Evolutionary conservation across 2,113 vertebrate species (phyloP).

Genomic region (Aphelocoma coerulescens): DNA sequence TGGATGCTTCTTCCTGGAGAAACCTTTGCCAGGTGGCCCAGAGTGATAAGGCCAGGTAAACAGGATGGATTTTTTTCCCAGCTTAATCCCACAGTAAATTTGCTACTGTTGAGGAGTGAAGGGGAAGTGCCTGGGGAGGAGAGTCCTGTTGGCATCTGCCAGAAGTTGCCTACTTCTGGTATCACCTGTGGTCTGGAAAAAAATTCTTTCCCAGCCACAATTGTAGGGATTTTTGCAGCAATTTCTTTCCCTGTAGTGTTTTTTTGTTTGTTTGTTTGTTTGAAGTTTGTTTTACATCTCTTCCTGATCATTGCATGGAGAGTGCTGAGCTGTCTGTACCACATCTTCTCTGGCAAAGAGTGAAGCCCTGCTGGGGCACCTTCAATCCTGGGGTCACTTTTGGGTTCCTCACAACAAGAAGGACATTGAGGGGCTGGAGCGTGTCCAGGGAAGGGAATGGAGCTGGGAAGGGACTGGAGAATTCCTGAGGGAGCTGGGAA

Average conservation of each 20-base stretch:
- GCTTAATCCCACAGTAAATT: background rate
- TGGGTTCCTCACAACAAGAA: background rate
- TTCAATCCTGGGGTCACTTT: background rate
- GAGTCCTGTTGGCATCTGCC: background rate
- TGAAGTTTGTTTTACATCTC: background rate
- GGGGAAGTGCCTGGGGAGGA: background rate
- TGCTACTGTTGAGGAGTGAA: background rate
- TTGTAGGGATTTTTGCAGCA: background rate
- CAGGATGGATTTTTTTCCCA: background rate
- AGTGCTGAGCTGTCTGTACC: background rate
- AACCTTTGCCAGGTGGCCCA: background rate
- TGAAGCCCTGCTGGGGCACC: background rate
- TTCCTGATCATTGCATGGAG: background rate
- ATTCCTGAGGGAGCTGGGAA: background rate
- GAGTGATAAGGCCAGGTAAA: background rate
- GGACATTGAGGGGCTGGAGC: background rate
- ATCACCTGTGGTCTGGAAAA: background rate
- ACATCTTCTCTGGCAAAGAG: background rate
- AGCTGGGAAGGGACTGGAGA: background rate
- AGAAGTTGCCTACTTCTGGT: background rate
- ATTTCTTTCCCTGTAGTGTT: background rate
- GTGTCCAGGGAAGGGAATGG: rapidly evolving
- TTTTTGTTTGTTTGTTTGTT: background rate
- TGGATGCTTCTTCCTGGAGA: background rate
- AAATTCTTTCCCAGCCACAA: background rate